These are phyloP conservation scores for Petrolisthes manimaculis DNA, from an alignment of 2,888 invertebrate species.

Conservation along the genomic window DNA sequence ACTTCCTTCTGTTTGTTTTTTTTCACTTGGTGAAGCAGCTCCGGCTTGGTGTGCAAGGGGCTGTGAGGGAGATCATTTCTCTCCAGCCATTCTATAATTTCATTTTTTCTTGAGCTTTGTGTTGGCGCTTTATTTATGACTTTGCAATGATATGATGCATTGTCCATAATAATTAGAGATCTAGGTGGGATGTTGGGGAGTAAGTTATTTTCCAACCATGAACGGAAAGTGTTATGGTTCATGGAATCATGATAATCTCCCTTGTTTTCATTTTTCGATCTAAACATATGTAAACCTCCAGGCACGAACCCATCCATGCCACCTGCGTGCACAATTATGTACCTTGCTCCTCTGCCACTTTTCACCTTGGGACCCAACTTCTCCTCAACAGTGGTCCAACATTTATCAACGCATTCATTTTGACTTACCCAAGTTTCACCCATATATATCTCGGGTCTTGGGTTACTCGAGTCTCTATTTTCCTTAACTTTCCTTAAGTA, in stretches of 20 bases:
- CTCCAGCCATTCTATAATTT: constrained; percentile 2
- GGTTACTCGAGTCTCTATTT: constrained; percentile 29
- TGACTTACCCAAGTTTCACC: no score
- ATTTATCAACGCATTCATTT: no score
- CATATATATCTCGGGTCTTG: no score
- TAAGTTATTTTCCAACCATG: background rate
- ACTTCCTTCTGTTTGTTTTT: background rate
- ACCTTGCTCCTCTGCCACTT: background rate
- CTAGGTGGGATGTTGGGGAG: background rate
- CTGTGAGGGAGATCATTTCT: background rate
- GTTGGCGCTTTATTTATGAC: constrained; percentile 10
- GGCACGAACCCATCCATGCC: background rate
- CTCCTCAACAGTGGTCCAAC: background rate
- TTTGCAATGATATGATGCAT: background rate
- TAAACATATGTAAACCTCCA: background rate
- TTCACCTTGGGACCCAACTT: background rate
- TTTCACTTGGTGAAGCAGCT: background rate
- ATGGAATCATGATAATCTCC: constrained; percentile 18
- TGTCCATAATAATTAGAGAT: constrained; percentile 5
- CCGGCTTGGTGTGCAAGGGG: background rate
- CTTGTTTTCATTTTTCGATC: background rate
- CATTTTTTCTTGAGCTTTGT: background rate
- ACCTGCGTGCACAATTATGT: background rate
- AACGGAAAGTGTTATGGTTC: background rate
- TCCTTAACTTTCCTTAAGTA: constrained; percentile 13